Evolutionary conservation across 2,113 vertebrate genomes (phyloP).

Genomic region (Holacanthus passer): DNA sequence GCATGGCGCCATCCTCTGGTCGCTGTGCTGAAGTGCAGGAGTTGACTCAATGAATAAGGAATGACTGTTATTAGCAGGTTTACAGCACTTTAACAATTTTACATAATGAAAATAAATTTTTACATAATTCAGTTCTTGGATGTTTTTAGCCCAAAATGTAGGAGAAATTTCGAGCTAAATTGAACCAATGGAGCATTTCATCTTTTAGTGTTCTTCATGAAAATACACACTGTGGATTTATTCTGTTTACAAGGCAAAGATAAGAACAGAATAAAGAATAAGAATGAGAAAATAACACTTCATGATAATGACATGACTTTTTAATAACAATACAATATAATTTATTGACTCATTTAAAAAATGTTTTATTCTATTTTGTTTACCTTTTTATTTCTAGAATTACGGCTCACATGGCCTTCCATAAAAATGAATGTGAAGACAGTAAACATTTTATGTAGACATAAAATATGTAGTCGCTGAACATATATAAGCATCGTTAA

Average conservation of each 20-base stretch:
- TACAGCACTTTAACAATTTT: too few relatives aligned
- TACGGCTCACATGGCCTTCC: neutral
- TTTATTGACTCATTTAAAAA: neutral
- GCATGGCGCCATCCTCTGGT: constrained; percentile 59
- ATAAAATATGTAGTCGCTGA: neutral
- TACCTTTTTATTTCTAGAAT: neutral
- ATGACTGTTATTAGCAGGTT: too few relatives aligned
- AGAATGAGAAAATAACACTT: neutral
- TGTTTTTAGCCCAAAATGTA: neutral
- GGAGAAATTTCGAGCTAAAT: neutral
- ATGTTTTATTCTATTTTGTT: neutral
- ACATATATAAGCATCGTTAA: neutral
- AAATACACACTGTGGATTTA: neutral
- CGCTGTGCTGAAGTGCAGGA: constrained; percentile 14
- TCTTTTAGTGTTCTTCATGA: neutral
- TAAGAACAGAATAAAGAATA: neutral
- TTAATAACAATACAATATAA: neutral
- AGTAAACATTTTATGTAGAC: too few relatives aligned
- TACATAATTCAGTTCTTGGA: neutral
- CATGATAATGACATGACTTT: neutral
- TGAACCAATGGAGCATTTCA: too few relatives aligned
- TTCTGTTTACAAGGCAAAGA: neutral
- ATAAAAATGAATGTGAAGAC: neutral
- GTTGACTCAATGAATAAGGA: neutral
- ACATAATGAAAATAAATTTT: neutral